Evolutionary conservation across 2,113 vertebrate genomes (phyloP).

Genomic region (Xenopus borealis): DNA sequence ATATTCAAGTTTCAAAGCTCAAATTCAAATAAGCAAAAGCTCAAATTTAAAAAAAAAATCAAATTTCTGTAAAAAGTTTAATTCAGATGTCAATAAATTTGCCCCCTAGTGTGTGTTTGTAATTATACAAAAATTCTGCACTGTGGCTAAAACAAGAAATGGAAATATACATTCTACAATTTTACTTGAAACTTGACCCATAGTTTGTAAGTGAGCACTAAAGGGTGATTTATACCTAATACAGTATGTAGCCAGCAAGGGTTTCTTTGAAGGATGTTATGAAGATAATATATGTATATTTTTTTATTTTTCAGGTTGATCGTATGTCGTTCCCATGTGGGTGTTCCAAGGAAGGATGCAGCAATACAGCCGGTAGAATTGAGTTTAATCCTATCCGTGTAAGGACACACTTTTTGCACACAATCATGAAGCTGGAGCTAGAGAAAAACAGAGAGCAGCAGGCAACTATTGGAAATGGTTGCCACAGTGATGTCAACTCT

Average conservation of each 20-base stretch:
- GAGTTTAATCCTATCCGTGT: slow-evolving; percentile 99
- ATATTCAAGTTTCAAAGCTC: too few relatives aligned
- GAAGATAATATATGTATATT: neutral
- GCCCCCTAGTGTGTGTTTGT: neutral
- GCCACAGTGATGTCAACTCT: slow-evolving; percentile 72
- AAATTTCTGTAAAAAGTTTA: too few relatives aligned
- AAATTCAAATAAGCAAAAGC: too few relatives aligned
- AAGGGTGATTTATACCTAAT: too few relatives aligned
- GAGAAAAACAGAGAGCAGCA: slow-evolving; percentile 95
- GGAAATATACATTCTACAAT: neutral
- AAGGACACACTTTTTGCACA: slow-evolving; percentile 98
- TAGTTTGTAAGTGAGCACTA: too few relatives aligned
- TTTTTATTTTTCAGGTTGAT: slow-evolving; percentile 82
- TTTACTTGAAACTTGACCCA: neutral
- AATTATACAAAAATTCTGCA: too few relatives aligned
- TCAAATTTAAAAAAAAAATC: too few relatives aligned
- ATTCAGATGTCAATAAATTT: neutral
- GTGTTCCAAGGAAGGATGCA: slow-evolving; percentile 97
- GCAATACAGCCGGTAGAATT: slow-evolving; percentile 91
- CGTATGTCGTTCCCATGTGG: slow-evolving; percentile 98
- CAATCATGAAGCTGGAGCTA: slow-evolving; percentile 97
- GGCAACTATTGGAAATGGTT: slow-evolving; percentile 72
- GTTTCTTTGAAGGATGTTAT: too few relatives aligned
- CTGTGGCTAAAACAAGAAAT: too few relatives aligned
- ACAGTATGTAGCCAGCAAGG: too few relatives aligned